Base-by-base conservation (phyloP, 2,113 vertebrate genomes). In the Mustela nigripes region DNA sequence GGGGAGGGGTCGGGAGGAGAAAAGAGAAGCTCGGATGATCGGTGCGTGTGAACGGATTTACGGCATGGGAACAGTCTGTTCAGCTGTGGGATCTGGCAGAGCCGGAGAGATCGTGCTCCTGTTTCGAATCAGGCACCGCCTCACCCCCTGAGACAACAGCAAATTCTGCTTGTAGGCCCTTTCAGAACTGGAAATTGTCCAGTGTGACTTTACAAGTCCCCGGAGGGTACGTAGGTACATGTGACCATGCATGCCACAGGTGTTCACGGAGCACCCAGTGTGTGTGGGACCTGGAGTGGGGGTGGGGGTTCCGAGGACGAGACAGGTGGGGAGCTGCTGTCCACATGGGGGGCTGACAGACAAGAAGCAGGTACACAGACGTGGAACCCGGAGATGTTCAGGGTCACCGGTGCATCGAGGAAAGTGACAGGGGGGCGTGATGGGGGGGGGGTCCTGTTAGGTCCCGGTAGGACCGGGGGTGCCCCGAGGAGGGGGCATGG, bases 331-430 rank as follows among this genome's bases (percentile, higher is more conserved):
- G 56, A 45, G 36, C 67, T 4, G 58, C 4, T 12, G 3, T 65
- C 67, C 45, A 74, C 14, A 1, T 0, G 11, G 76, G 50, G 60
- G 60, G 11, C 12, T 12, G 56, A 22, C 8, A 0, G 78, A 74
- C 58, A 60, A 19, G 15, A 48, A 36, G 56, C 31, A 45, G 65
- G 78, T n/a, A 11, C 50, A 33, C 16, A 8, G 26, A 39, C 0
- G 19, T 0, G 21, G 11, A 22, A 42, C 11, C 63, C 26, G 1
- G 84, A 39, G 65, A 65, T 7, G 5, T 10, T 39, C 42, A 62
- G 62, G 60, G 60, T 62, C 19, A n/a, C 5, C 2, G 50, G 18
- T 0, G 0, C 7, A 5, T 7, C 0, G 22, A 45, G 45, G 45
- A 42, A 18, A 31, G 39, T 33, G 19, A 39, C 21, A 8, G n/a